These are phyloP conservation scores for Heterohyrax brucei DNA, from an alignment of 2,797 vertebrate genomes.

Conservation along the genomic window DNA sequence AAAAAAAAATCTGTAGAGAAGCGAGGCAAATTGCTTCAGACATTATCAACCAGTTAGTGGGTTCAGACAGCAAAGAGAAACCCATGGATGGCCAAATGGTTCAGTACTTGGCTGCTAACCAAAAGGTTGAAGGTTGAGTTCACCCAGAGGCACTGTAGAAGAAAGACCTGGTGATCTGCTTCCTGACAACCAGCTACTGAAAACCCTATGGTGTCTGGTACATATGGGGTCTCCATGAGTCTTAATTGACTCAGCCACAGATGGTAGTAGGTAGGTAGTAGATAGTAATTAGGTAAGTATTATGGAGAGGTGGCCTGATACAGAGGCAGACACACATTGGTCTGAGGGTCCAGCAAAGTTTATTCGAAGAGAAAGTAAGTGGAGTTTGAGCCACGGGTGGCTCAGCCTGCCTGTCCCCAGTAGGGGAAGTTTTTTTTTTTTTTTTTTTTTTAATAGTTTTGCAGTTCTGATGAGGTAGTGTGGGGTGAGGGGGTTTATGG, in stretches of 20 bases:
- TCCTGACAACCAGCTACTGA: background rate
- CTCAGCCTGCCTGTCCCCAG: too few species aligned
- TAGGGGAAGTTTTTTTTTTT: too few species aligned
- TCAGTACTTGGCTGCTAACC: background rate
- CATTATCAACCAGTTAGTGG: background rate
- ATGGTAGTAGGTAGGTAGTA: background rate
- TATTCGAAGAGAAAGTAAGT: too few species aligned
- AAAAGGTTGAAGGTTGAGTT: background rate
- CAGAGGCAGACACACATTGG: too few species aligned
- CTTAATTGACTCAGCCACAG: background rate
- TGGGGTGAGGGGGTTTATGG: too few species aligned
- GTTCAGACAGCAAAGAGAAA: background rate
- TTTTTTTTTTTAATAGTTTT: too few species aligned
- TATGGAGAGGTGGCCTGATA: too few species aligned
- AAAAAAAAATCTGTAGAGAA: background rate
- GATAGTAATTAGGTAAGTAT: too few species aligned
- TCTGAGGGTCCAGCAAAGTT: too few species aligned
- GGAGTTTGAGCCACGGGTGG: too few species aligned
- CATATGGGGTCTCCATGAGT: background rate
- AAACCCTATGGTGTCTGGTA: background rate
- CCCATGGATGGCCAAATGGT: background rate
- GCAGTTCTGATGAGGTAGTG: too few species aligned
- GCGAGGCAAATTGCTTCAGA: constrained; percentile 7
- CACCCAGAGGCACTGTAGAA: background rate
- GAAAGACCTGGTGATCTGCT: background rate